phyloP scores from a whole-genome alignment of 2,888 invertebrate species.

The Coleophora deauratella region DNA sequence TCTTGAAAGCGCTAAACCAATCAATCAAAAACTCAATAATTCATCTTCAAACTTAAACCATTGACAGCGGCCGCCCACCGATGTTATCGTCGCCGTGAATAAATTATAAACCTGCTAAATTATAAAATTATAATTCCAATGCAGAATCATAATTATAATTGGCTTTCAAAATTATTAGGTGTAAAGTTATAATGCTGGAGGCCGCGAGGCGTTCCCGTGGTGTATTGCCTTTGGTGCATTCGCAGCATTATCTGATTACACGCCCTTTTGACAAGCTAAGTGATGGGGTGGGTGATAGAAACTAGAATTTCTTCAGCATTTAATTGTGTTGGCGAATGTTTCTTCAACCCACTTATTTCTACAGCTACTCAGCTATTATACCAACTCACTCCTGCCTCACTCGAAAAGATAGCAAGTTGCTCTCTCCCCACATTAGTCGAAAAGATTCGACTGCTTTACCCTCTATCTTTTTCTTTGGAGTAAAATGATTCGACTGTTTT shows the following conservation, averaged over 20 bases:
- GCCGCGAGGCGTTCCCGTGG: slow-evolving; percentile 25
- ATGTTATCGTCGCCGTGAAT: slow-evolving; percentile 17
- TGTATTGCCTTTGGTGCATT: slow-evolving; percentile 6
- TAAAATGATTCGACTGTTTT: too few relatives aligned
- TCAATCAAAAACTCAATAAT: slow-evolving; percentile 22
- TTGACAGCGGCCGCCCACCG: slow-evolving; percentile 24
- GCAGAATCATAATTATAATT: slow-evolving; percentile 59
- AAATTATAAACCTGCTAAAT: slow-evolving; percentile 15
- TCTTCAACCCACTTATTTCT: slow-evolving; percentile 5
- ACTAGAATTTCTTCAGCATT: slow-evolving; percentile 24
- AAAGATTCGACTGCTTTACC: too few relatives aligned
- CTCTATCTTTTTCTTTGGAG: too few relatives aligned
- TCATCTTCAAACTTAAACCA: slow-evolving; percentile 17
- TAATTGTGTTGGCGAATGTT: slow-evolving; percentile 37
- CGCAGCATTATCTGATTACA: slow-evolving; percentile 45
- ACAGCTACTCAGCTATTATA: too few relatives aligned
- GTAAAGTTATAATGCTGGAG: slow-evolving; percentile 50
- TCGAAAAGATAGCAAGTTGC: too few relatives aligned
- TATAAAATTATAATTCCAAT: slow-evolving; percentile 18
- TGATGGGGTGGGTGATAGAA: slow-evolving; percentile 52
- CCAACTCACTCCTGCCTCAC: too few relatives aligned
- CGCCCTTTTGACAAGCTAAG: slow-evolving; percentile 39
- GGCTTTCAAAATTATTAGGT: slow-evolving; percentile 62
- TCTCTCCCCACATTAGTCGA: too few relatives aligned
- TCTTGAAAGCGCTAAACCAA: slow-evolving; percentile 16